Base-by-base conservation (phyloP, 2,113 vertebrate genomes). In the Turnix velox region DNA sequence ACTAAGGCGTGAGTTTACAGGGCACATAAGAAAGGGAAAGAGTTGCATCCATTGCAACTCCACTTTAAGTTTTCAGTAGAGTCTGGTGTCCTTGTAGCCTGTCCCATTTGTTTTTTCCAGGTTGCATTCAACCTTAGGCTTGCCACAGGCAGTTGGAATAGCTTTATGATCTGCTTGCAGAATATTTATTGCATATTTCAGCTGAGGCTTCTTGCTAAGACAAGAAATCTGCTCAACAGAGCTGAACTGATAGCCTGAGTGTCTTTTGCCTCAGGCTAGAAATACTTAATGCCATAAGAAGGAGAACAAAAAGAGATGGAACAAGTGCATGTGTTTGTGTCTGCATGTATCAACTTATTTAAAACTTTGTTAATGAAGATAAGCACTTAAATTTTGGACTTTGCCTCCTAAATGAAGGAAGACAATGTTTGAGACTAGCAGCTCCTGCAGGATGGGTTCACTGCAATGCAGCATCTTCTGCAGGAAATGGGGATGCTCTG, bases 201-300 rank as follows among this genome's bases (percentile, higher is more conserved):
- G 57, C n/a, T 72, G 24, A 40, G 84, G 57, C 55, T 61, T 87
- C 48, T 84, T 71, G 73, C 40, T 63, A 59, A 88, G 46, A 67
- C 57, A 63, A 73, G 43, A 27, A 61, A 67, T 51, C 51, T 90
- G 75, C 88, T 90, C 79, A 84, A 3, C 61, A 51, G 72, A 86
- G 88, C 83, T 51, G 73, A 94, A 93, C 79, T 84, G 65, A 96
- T 88, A 68, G 88, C 79, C 51, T 89, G 69, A 91, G 19, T 84
- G 75, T 95, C 92, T 88, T 83, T 74, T 0, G 27, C 96, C 93
- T 88, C 65, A 12, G 85, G 90, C 90, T 74, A 71, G 72, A 94
- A 90, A 86, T 90, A 66, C 63, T 85, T 89, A 43, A 30, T 77
- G 80, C 74, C 93, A 81, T 40, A 51, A 57, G 79, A 48, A 84